Conservation (phyloP, 2,113 vertebrate species). For the Osmerus eperlanus region DNA sequence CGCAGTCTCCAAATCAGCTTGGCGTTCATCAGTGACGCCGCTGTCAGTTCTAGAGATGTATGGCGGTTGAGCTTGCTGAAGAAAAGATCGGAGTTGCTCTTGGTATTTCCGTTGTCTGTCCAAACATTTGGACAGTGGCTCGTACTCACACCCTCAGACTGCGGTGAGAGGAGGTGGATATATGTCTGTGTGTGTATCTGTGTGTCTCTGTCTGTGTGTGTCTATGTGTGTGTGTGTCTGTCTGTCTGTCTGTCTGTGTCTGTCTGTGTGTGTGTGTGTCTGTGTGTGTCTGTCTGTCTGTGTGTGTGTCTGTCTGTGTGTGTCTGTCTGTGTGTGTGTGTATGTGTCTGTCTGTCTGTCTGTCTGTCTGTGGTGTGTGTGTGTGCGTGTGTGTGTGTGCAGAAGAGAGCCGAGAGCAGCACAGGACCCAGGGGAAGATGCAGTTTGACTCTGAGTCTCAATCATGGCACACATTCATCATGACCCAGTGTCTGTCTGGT, state of each 20-base stretch:
- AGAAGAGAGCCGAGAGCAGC: constrained; percentile 38
- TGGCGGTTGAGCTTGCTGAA: constrained; percentile 26
- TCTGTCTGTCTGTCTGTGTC: no score
- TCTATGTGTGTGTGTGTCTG: no score
- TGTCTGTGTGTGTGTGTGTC: neutral
- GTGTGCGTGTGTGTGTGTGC: neutral
- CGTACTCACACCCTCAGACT: constrained; percentile 14
- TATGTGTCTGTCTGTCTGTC: no score
- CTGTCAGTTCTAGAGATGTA: neutral
- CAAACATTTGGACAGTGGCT: constrained; percentile 47
- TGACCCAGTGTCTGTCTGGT: constrained; percentile 38
- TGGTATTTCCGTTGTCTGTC: constrained; percentile 33
- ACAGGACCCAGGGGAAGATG: constrained; percentile 30
- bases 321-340: no score
- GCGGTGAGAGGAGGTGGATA: constrained; percentile 8
- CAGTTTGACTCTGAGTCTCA: constrained; percentile 45
- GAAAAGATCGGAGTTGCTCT: constrained; percentile 10
- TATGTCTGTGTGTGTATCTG: neutral
- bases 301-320: constrained; percentile 13
- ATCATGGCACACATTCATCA: constrained; percentile 54
- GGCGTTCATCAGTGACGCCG: neutral
- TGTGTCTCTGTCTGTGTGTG: no score
- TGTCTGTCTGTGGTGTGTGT: no score
- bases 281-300: constrained; percentile 16
- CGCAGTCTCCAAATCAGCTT: constrained; percentile 3